phyloP scores from a whole-genome alignment of 2,113 vertebrate genomes.

The Sminthopsis crassicaudata region DNA sequence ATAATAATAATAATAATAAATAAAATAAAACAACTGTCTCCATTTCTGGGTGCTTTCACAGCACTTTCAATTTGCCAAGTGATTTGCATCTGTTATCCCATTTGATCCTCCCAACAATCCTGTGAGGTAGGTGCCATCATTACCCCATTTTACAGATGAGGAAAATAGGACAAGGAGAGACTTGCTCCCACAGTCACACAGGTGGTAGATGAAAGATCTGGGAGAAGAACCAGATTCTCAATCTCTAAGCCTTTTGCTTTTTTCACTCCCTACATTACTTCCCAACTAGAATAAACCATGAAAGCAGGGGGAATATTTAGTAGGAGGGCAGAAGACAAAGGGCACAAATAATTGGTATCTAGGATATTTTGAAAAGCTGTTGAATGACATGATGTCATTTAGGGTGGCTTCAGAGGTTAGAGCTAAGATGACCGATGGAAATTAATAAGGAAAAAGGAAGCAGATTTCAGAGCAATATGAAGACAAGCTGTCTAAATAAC shows the following conservation, averaged over 20 bases:
- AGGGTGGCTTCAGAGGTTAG: not conserved
- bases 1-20: too few relatives aligned
- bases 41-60: not conserved
- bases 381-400: not conserved
- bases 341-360: not conserved
- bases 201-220: not conserved
- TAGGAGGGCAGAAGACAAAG: not conserved
- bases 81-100: not conserved
- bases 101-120: not conserved
- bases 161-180: not conserved
- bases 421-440: not conserved
- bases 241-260: not conserved
- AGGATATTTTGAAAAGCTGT: not conserved
- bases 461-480: not conserved
- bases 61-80: not conserved
- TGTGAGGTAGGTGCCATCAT: not conserved
- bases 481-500: not conserved
- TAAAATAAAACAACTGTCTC: not conserved
- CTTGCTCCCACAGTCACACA: not conserved
- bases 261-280: not conserved
- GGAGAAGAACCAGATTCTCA: not conserved
- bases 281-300: not conserved
- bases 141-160: not conserved
- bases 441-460: not conserved
- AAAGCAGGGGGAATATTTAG: not conserved